Evolutionary conservation across 1,140 invertebrate species (phyloP), one percentile per base, ranked within the genome.

Genomic region (Drosophila parvula): DNA sequence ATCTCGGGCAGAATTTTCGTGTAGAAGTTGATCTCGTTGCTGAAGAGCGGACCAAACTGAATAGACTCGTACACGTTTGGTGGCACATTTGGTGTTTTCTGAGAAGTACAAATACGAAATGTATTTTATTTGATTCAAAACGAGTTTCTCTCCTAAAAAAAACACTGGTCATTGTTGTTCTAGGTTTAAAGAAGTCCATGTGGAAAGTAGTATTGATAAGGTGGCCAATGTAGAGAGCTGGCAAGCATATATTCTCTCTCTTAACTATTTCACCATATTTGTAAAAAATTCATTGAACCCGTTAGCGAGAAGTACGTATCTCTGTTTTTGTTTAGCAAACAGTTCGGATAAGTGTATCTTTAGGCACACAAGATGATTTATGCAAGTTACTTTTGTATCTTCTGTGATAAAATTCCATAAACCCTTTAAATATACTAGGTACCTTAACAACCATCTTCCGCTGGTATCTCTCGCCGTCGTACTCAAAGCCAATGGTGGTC

Each of bases 21-120:
- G 18, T 92, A 92, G 32, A 91, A 88, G 14, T 58, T 18, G 9
- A 91, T 75, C 47, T 92, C 91, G 30, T 92, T 92, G 34, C 16
- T 63, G 16, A 92, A 92, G 0, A 92, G 64, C 0, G 53, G 36
- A 7, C 56, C 53, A 16, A 92, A 92, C 41, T 83, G 77, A 4
- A 91, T 6, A 7, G 48, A 1, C 0, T 80, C 75, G 34, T 74
- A 92, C 0, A 68, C 1, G 0, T 78, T 68, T 10, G 70, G 56
- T 2, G 83, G 63, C 10, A 92, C 14, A 6, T 41, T 11, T 3
- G 91, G 90, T 0, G 91, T 91, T 89, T 81, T 90, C 91, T 92
- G 58, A 28, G 11, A 8, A 38, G 14, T 18, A 27, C 9, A 10
- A 48, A 58, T 5, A 34, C n/a, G 9, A 57, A 32, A 28, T 6